Evolutionary conservation across 2,113 vertebrate species (phyloP), one percentile per base, ranked within the genome.

Genomic region (Rostratula benghalensis): DNA sequence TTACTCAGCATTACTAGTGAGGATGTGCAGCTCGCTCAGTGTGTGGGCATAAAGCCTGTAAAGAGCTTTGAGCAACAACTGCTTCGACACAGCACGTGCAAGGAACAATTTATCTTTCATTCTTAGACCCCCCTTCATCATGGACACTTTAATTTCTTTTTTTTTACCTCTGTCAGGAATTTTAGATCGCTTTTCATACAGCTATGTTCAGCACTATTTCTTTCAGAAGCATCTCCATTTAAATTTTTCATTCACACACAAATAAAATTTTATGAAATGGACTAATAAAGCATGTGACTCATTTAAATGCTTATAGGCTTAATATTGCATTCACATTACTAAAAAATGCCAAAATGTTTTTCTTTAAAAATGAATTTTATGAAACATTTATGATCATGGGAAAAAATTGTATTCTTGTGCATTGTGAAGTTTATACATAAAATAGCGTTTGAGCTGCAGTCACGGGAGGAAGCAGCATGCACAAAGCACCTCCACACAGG

Each of bases 21-120:
- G 76, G 93, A 92, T 91, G 74, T 91, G 53, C 80, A 65, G 96
- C 78, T 95, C 70, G 12, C 69, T 76, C 39, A 1, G 74, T 89
- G 92, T 87, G 96, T 93, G 94, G 96, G 94, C 96, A 95, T 87
- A 93, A 95, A 96, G 92, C 80, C 37, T 89, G 87, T 93, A 95
- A 94, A 85, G 87, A 95, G 91, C 94, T 96, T 94, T 96, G 93
- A 95, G 61, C 60, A 92, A 81, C 88, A 96, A 90, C 84, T 95
- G 83, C n/a, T 90, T 82, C 87, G 77, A 76, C 50, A 77, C 63
- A 94, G 71, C 69, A 67, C 63, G 54, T 74, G 74, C 87, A 91
- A 63, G 78, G 68, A 88, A 65, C 41, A 61, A 85, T 92, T 92
- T 93, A 19, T 85, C 91, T 93, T 94, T 94, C 89, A 54, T 93